Evolutionary conservation across 1,140 invertebrate genomes (phyloP).

Genomic region (Macrobrachium rosenbergii): DNA sequence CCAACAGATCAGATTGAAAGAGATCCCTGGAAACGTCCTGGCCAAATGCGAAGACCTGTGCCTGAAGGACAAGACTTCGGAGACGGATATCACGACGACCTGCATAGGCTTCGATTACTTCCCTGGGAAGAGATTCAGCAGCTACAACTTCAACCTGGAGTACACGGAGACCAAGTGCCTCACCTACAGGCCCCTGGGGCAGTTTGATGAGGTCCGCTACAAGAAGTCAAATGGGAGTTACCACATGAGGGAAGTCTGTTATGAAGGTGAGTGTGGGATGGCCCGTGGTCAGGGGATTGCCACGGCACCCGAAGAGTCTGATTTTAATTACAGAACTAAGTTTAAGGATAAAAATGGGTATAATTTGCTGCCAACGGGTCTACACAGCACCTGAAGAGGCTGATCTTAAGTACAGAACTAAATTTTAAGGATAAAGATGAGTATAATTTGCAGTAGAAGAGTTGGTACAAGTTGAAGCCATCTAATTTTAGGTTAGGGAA

Average conservation of each 20-base stretch:
- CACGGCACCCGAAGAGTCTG: no score
- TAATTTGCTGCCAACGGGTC: no score
- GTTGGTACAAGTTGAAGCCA: no score
- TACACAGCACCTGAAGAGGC: no score
- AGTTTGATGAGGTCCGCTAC: slow-evolving; percentile 77
- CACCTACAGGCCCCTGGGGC: slow-evolving; percentile 86
- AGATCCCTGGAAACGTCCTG: slow-evolving; percentile 73
- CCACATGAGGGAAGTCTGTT: slow-evolving; percentile 90
- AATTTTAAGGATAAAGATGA: no score
- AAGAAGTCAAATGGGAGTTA: slow-evolving; percentile 88
- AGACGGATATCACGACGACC: slow-evolving; percentile 83
- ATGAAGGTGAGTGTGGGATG: slow-evolving; percentile 80
- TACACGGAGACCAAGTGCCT: slow-evolving; percentile 93
- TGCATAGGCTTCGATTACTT: slow-evolving; percentile 92
- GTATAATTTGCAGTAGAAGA: no score
- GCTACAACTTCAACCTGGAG: slow-evolving; percentile 79
- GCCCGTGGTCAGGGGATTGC: no score
- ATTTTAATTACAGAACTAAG: no score
- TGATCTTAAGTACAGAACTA: no score
- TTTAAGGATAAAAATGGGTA: background rate
- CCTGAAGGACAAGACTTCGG: slow-evolving; percentile 82
- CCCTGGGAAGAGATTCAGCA: slow-evolving; percentile 84
- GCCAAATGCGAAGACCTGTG: slow-evolving; percentile 88
- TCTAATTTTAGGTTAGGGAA: no score
- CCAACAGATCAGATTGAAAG: slow-evolving; percentile 43